Conservation (phyloP, 2,888 invertebrate species). For the Pinctada fucata region DNA sequence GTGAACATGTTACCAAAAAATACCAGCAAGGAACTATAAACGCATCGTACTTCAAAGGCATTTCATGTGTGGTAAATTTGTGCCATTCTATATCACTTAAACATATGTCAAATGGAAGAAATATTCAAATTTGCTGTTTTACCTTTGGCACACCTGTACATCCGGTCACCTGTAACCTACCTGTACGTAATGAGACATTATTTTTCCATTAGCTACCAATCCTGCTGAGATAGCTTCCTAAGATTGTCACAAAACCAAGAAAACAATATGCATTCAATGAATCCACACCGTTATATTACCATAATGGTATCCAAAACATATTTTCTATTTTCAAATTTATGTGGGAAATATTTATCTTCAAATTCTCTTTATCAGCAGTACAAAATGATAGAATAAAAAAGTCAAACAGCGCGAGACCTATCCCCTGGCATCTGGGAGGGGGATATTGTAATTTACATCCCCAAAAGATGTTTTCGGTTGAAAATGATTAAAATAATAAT, state of each 20-base stretch:
- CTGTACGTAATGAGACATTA: not conserved
- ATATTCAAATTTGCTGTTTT: not conserved
- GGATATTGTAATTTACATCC: not conserved
- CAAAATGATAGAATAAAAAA: not conserved
- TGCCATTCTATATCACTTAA: not conserved
- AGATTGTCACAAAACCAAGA: not conserved
- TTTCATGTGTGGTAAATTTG: too few species aligned
- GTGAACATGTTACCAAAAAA: too few species aligned
- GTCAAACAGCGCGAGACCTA: not conserved
- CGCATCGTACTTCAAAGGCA: too few species aligned
- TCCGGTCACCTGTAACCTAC: conserved; percentile 5
- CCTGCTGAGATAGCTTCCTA: not conserved
- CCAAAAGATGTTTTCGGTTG: not conserved
- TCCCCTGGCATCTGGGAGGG: not conserved
- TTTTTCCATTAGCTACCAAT: conserved; percentile 1
- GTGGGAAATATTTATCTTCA: conserved; percentile 3
- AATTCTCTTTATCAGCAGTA: not conserved
- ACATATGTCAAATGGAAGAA: not conserved
- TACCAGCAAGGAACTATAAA: too few species aligned
- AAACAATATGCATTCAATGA: not conserved
- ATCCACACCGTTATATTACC: not conserved
- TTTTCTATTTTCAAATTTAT: conserved; percentile 1
- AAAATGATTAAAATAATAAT: conserved; percentile 15
- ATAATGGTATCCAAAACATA: not conserved
- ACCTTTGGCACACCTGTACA: conserved; percentile 11